Evolutionary conservation across 2,797 vertebrate genomes (phyloP).

Genomic region (Cossypha caffra): DNA sequence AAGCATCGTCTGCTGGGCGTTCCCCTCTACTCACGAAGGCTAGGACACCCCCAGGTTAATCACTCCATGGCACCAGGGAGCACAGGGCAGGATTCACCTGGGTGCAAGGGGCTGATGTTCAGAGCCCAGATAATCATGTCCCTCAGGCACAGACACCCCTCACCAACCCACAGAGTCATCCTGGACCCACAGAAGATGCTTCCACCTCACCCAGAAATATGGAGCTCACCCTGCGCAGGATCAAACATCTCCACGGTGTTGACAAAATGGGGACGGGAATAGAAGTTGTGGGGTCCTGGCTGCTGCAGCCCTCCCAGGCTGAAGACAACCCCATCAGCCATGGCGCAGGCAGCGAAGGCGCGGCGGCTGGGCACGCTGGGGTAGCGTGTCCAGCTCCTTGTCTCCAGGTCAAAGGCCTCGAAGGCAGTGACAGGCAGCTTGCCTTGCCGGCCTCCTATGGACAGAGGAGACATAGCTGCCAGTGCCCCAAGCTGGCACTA

Average conservation of each 20-base stretch:
- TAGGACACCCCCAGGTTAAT: background rate
- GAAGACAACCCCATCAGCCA: constrained; percentile 85
- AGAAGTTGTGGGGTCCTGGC: constrained; percentile 97
- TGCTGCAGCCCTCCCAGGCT: constrained; percentile 96
- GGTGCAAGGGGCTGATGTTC: background rate
- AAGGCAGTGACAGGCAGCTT: constrained; percentile 95
- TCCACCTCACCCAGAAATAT: background rate
- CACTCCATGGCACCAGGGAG: background rate
- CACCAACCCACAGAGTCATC: background rate
- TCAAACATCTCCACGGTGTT: constrained; percentile 96
- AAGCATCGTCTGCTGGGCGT: rapidly evolving
- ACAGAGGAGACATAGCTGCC: background rate
- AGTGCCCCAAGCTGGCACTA: background rate
- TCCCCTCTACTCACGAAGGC: background rate
- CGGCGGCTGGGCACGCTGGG: constrained; percentile 93
- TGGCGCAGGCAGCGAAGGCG: constrained; percentile 89
- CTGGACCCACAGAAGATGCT: background rate
- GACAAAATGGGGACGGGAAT: constrained; percentile 97
- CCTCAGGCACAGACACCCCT: background rate
- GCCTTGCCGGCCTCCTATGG: constrained; percentile 92
- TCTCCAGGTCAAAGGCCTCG: constrained; percentile 94
- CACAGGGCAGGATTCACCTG: background rate
- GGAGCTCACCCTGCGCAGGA: constrained; percentile 85
- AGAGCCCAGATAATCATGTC: background rate
- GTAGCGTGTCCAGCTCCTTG: constrained; percentile 90